Conservation (phyloP, 2,888 invertebrate species). For the Pasiphila rectangulata region DNA sequence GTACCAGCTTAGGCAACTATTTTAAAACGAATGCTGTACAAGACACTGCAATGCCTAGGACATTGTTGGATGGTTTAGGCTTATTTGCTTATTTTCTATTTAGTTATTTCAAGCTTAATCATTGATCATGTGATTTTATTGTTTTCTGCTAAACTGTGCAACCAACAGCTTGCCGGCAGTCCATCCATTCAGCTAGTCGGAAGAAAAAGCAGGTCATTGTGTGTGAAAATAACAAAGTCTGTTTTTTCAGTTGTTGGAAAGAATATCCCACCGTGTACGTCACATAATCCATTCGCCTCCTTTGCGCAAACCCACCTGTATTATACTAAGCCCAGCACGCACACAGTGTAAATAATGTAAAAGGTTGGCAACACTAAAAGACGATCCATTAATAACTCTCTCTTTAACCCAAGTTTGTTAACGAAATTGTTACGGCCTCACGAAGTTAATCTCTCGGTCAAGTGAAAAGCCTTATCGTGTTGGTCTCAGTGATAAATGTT, state of each 20-base stretch:
- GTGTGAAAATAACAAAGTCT: neutral
- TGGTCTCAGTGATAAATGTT: neutral
- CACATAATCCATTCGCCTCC: constrained; percentile 26
- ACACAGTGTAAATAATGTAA: constrained; percentile 42
- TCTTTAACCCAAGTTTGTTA: constrained; percentile 33
- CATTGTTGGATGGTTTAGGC: too few species aligned
- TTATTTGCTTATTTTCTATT: too few species aligned
- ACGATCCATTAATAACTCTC: constrained; percentile 40
- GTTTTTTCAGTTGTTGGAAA: too few species aligned
- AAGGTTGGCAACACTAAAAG: constrained; percentile 41
- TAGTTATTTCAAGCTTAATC: too few species aligned
- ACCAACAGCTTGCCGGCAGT: too few species aligned
- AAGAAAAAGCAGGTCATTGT: too few species aligned
- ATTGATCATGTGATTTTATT: too few species aligned
- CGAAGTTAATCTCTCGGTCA: constrained; percentile 18
- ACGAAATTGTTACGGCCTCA: constrained; percentile 22
- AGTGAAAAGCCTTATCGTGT: constrained; percentile 4
- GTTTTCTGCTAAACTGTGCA: too few species aligned
- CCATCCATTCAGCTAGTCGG: too few species aligned
- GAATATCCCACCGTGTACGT: neutral
- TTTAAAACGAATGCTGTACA: too few species aligned
- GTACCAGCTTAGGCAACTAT: too few species aligned
- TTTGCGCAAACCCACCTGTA: constrained; percentile 25
- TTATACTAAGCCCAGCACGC: constrained; percentile 31
- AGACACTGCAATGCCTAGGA: too few species aligned